Evolutionary conservation across 2,797 vertebrate genomes (phyloP), one percentile per base, ranked within the genome.

Genomic region (Anas bernieri): DNA sequence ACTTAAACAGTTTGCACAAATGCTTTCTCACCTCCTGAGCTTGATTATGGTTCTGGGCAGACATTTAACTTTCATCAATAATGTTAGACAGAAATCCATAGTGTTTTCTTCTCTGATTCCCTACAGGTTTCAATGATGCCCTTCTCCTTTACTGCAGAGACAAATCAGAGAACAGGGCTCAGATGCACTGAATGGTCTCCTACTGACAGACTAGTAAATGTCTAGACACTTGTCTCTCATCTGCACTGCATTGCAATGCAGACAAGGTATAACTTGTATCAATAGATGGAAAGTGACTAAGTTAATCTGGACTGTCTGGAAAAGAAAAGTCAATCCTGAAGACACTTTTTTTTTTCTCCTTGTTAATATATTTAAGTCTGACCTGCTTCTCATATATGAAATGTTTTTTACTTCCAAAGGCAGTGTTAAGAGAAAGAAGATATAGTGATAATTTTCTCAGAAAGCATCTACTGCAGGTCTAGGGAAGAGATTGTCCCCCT

Each of bases 11-110:
- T 50, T 95, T 4, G 5, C 73, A 89, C 25, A 92, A 92, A 94
- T 9, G 0, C 74, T 88, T 83, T 86, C 66, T 88, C 1, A 0
- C 79, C 84, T 96, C 92, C 93, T 81, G 88, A 94, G 94, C 46
- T 93, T 96, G 84, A 96, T 96, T 82, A 94, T 46, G 75, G 92
- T 91, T 92, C 79, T 78, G 77, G 90, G 76, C 3, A 7, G 83
- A 95, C 92, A 91, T 94, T 95, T 94, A 91, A 66, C 62, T 96
- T 93, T 45, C 86, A 93, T 96, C 92, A 94, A 82, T 95, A 95
- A 89, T 3, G 77, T 82, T 46, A 76, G 94, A 86, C 64, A 88
- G 86, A 90, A 96, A 97, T 95, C 91, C 82, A 92, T 84, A 91
- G 68, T 78, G 86, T 95, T 97, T 96, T 95, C 70, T 92, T 93